Evolutionary conservation across 2,888 invertebrate genomes (phyloP).

Genomic region (Polyommatus icarus): DNA sequence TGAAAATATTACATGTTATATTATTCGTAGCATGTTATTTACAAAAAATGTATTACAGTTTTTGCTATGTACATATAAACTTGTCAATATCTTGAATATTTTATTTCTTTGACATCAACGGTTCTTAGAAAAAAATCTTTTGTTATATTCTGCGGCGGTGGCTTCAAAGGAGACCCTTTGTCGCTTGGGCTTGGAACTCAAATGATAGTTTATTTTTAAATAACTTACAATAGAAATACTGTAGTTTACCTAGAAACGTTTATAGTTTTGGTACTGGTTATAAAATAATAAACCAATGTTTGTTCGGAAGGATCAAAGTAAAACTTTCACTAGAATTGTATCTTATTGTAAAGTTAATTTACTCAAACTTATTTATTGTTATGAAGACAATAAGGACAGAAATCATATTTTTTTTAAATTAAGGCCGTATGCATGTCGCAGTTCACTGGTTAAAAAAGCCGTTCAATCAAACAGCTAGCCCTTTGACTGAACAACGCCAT

Average conservation of each 20-base stretch:
- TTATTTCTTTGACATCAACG: constrained; percentile 1
- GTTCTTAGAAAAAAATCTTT: constrained; percentile 13
- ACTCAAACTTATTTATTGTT: too few species aligned
- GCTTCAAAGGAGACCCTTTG: constrained; percentile 3
- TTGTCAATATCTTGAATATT: neutral
- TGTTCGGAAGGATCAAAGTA: neutral
- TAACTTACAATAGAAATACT: neutral
- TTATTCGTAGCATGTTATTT: neutral
- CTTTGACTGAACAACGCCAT: too few species aligned
- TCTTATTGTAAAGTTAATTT: neutral
- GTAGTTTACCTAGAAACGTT: constrained; percentile 1
- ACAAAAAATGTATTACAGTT: neutral
- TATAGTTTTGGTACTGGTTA: neutral
- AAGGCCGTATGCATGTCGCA: too few species aligned
- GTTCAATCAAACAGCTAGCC: too few species aligned
- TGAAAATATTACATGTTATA: too few species aligned
- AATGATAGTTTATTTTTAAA: neutral
- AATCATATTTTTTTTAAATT: too few species aligned
- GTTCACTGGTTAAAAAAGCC: too few species aligned
- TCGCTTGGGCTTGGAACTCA: neutral
- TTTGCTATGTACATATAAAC: neutral
- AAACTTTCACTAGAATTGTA: neutral
- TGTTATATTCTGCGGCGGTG: constrained; percentile 21
- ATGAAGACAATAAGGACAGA: too few species aligned
- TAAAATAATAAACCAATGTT: neutral